Evolutionary conservation across 2,113 vertebrate genomes (phyloP).

Genomic region (Pterocles gutturalis): DNA sequence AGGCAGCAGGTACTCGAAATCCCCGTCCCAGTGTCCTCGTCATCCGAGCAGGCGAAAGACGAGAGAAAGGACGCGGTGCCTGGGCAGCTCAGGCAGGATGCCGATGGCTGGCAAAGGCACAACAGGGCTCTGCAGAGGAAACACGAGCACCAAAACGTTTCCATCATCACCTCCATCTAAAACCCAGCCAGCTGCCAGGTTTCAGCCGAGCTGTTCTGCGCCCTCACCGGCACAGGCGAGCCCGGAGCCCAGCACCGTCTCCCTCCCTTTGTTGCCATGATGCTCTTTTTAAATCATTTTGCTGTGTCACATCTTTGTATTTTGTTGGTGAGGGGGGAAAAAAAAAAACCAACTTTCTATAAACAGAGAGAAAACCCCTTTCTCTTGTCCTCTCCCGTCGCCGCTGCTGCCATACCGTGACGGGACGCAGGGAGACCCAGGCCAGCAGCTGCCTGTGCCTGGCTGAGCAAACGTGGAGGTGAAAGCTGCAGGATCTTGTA

Average conservation of each 20-base stretch:
- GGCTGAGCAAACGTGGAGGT: neutral
- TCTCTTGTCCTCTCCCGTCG: neutral
- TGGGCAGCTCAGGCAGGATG: neutral
- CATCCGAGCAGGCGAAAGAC: neutral
- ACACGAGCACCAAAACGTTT: rapidly evolving
- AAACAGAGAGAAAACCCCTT: neutral
- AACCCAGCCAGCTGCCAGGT: neutral
- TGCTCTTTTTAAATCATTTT: neutral
- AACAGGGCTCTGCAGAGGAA: neutral
- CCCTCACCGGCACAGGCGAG: neutral
- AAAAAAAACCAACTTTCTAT: neutral
- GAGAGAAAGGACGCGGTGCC: neutral
- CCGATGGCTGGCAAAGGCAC: neutral
- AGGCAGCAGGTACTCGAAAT: neutral
- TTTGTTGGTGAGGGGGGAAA: neutral
- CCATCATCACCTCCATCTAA: neutral
- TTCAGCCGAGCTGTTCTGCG: neutral
- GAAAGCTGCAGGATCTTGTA: neutral
- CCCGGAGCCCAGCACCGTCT: neutral
- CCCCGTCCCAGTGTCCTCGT: neutral
- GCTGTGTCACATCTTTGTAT: neutral
- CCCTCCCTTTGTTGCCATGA: neutral
- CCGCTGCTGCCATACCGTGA: rapidly evolving
- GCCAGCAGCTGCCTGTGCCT: neutral
- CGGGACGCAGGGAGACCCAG: neutral